phyloP scores from a whole-genome alignment of 2,888 invertebrate genomes.

The Cerceris rybyensis region DNA sequence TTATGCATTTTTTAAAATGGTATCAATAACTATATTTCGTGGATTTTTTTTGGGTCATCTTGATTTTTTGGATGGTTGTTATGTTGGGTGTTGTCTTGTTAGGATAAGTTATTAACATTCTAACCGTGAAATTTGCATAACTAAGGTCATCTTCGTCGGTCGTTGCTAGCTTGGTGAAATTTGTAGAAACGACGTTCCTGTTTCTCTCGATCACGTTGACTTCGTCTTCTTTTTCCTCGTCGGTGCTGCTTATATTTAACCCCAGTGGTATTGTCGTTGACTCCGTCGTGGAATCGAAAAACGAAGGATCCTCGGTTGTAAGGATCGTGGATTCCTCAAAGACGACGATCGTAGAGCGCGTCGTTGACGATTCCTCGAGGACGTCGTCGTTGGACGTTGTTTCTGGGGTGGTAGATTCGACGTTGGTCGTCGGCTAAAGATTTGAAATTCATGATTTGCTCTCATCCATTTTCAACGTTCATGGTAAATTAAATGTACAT shows the following conservation, averaged over 20 bases:
- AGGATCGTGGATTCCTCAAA: constrained; percentile 39
- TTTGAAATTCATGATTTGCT: background rate
- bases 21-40: too few species aligned
- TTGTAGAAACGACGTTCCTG: constrained; percentile 27
- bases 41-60: too few species aligned
- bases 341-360: constrained; percentile 33
- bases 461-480: too few species aligned
- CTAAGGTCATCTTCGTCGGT: constrained; percentile 28
- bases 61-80: too few species aligned
- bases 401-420: constrained; percentile 49
- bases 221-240: constrained; percentile 22
- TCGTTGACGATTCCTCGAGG: constrained; percentile 35
- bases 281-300: constrained; percentile 48
- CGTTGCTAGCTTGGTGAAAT: constrained; percentile 13
- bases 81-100: too few species aligned
- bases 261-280: constrained; percentile 57
- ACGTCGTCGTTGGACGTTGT: constrained; percentile 42
- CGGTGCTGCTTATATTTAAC: constrained; percentile 36
- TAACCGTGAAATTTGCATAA: constrained; percentile 38
- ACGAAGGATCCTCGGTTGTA: constrained; percentile 40
- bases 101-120: constrained; percentile 21
- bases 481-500: too few species aligned
- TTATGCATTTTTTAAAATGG: too few species aligned
- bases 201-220: constrained; percentile 45
- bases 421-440: constrained; percentile 42